Conservation (phyloP, 1,140 invertebrate species). For the Carposina sasakii region DNA sequence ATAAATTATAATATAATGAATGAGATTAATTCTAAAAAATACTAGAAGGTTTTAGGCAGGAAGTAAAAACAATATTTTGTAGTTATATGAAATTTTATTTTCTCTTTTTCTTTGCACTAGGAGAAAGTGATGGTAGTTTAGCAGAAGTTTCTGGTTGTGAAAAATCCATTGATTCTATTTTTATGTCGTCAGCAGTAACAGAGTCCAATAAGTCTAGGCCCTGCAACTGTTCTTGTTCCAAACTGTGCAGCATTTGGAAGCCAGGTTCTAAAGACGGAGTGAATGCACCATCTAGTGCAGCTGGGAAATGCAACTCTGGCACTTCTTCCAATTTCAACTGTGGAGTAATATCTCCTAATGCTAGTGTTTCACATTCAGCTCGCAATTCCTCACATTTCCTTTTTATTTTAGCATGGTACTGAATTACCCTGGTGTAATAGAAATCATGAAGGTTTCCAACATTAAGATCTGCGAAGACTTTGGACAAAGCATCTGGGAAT, state of each 20-base stretch:
- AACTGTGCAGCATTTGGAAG: slow-evolving; percentile 66
- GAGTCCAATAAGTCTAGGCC: slow-evolving; percentile 58
- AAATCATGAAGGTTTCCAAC: slow-evolving; percentile 62
- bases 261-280: slow-evolving; percentile 67
- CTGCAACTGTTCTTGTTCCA: slow-evolving; percentile 65
- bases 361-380: slow-evolving; percentile 48
- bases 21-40: no score
- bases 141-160: slow-evolving; percentile 48
- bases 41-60: no score
- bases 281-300: slow-evolving; percentile 61
- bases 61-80: no score
- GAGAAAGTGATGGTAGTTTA: slow-evolving; percentile 51
- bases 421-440: slow-evolving; percentile 55
- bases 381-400: slow-evolving; percentile 47
- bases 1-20: slow-evolving; percentile 7
- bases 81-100: slow-evolving; percentile 58
- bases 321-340: slow-evolving; percentile 66
- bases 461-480: slow-evolving; percentile 65
- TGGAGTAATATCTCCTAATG: slow-evolving; percentile 51
- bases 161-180: slow-evolving; percentile 58
- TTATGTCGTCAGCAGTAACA: slow-evolving; percentile 54
- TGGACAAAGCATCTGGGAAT: slow-evolving; percentile 63
- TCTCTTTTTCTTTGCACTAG: slow-evolving; percentile 62
- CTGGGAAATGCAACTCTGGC: slow-evolving; percentile 68
- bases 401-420: slow-evolving; percentile 54